Evolutionary conservation across 2,113 vertebrate genomes (phyloP).

Genomic region (Eolophus roseicapilla): DNA sequence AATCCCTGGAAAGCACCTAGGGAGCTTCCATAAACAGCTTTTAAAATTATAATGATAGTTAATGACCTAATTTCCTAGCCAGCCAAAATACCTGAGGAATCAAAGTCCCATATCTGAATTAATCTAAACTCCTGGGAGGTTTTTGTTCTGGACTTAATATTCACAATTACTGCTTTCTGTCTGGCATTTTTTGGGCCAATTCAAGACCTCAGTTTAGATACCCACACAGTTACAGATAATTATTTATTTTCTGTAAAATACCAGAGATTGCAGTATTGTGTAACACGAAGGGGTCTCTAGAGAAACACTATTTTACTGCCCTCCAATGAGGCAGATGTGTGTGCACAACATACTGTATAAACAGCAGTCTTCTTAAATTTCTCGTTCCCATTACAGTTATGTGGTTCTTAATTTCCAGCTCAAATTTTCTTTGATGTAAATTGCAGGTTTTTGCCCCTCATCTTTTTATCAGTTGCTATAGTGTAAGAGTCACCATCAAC

Average conservation of each 20-base stretch:
- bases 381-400: background rate
- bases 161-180: slow-evolving; percentile 36
- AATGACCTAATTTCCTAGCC: slow-evolving; percentile 65
- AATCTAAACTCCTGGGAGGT: slow-evolving; percentile 59
- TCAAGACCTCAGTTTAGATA: slow-evolving; percentile 15
- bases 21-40: slow-evolving; percentile 62
- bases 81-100: slow-evolving; percentile 54
- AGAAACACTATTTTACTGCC: background rate
- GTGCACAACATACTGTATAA: background rate
- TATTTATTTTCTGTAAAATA: slow-evolving; percentile 10
- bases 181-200: slow-evolving; percentile 4
- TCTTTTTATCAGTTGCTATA: background rate
- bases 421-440: background rate
- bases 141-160: slow-evolving; percentile 55
- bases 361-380: background rate
- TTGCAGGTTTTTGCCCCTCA: background rate
- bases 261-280: background rate
- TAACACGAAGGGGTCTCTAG: background rate
- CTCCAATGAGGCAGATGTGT: background rate
- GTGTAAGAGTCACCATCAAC: background rate
- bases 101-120: slow-evolving; percentile 48
- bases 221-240: background rate
- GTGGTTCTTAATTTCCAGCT: background rate
- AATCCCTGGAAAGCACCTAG: slow-evolving; percentile 68
- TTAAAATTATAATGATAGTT: slow-evolving; percentile 57